Evolutionary conservation across 2,113 vertebrate species (phyloP).

Genomic region (Charina bottae): DNA sequence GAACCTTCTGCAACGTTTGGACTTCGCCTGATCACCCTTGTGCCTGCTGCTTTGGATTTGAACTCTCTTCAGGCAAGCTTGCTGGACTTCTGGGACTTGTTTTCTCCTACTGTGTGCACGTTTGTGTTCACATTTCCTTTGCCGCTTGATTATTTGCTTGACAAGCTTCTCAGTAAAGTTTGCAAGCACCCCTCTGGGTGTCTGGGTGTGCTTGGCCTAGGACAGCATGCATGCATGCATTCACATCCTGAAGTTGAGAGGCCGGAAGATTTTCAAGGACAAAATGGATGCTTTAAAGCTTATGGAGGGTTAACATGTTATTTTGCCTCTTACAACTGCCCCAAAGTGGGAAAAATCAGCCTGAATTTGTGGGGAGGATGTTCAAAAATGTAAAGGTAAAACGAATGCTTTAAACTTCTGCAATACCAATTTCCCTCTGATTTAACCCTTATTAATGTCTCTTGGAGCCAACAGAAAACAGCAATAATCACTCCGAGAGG

Average conservation of each 20-base stretch:
- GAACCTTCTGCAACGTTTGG: background rate
- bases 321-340: background rate
- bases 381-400: background rate
- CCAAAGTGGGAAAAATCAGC: background rate
- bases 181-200: too few relatives aligned
- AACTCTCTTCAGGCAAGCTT: background rate
- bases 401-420: background rate
- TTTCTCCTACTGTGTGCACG: background rate
- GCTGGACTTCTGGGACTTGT: background rate
- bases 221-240: too few relatives aligned
- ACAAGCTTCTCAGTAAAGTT: background rate
- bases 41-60: background rate
- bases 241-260: too few relatives aligned
- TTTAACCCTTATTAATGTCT: too few relatives aligned
- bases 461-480: too few relatives aligned
- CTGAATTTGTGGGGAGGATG: background rate
- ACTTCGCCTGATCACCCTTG: background rate
- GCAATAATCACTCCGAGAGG: background rate
- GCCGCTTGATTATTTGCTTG: background rate
- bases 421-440: too few relatives aligned
- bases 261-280: background rate
- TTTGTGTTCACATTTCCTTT: background rate
- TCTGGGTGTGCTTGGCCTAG: too few relatives aligned
- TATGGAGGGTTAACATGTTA: background rate
- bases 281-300: background rate